Base-by-base conservation (phyloP, 2,888 invertebrate genomes). In the Achlya flavicornis region DNA sequence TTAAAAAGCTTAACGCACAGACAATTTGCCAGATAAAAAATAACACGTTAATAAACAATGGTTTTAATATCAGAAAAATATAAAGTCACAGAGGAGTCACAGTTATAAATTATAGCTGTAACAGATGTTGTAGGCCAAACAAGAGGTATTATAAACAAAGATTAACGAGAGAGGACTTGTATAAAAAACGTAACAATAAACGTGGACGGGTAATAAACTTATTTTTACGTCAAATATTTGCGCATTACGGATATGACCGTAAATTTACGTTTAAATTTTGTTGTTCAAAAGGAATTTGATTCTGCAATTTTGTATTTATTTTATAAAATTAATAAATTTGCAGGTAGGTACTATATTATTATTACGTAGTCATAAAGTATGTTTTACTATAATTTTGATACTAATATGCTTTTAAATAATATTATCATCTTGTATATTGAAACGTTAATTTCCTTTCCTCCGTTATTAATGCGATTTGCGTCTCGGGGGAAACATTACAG, bases 111-210 rank as follows among this genome's bases (percentile, higher is more conserved):
- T 88, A 90, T 88, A 80, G 74, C 83, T 71, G 67, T 73, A 84
- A 84, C 90, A 90, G 89, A 88, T 90, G 90, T 86, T 90, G 80
- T 85, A 74, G 71, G 76, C 74, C 76, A 78, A 80, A 81, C 80
- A 86, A 81, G 80, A 81, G 83, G 81, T 82, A 79, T 83, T 83
- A 75, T 81, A 75, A 84, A 85, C 84, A 81, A 85, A 87, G 86
- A 89, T 88, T 88, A 88, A 89, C 85, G 85, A 79, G 77, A 77
- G 72, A 74, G 69, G 77, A 80, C 76, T 79, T 79, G 71, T 75
- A 78, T 80, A 79, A 79, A 81, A 78, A 87, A 82, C 71, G 77
- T 75, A 72, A 76, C 77, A 78, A 77, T 73, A 76, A 82, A 82
- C 76, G 53, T 8, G 72, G 71, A 73, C 66, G 65, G 64, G 76